Base-by-base conservation (phyloP, 2,888 invertebrate species). In the Nasonia oneida region DNA sequence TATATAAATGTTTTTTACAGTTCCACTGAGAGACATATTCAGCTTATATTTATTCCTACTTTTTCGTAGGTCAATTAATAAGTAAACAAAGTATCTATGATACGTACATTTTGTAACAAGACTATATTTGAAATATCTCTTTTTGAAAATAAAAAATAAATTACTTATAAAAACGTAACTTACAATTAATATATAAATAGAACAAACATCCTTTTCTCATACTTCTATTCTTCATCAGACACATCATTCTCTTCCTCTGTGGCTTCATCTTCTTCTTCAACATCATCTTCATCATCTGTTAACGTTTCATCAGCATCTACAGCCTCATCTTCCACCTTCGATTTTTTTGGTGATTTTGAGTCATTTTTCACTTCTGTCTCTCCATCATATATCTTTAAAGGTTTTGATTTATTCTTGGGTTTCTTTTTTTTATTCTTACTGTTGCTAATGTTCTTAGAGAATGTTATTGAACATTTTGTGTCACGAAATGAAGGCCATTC, bases 401-500 rank as follows among this genome's bases (percentile, higher is more conserved):
- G 2, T 6, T 73, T 64, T 23, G 79, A 64, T 6, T 84, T 79
- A 12, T 29, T 76, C 29, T 47, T 70, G 50, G 0, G 39, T 78
- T 77, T 80, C 23, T 18, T 71, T 3, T 71, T 76, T 73, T 1
- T 77, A 23, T 67, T 80, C 71, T 10, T 71, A 67, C n/a, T 53
- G n/a, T 61, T 85, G 14, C 81, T 83, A 70, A 70, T 15, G 42
- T 74, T 87, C 73, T 84, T 87, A 2, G 84, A 42, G 42, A 73
- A 18, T 0, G 89, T 23, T n/a, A 81, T 83, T 33, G 90, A 70
- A 81, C 84, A 83, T 47, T 89, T 87, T 14, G 89, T 76, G 14
- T 79, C 91, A 29, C 83, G 61, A 1, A 92, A 42, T n/a, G 77
- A 71, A 14, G 92, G 92, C 87, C 86, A 84, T 47, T 89, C 86